Conservation (phyloP, 2,888 invertebrate genomes). For the Pseudeuparius sepicola region DNA sequence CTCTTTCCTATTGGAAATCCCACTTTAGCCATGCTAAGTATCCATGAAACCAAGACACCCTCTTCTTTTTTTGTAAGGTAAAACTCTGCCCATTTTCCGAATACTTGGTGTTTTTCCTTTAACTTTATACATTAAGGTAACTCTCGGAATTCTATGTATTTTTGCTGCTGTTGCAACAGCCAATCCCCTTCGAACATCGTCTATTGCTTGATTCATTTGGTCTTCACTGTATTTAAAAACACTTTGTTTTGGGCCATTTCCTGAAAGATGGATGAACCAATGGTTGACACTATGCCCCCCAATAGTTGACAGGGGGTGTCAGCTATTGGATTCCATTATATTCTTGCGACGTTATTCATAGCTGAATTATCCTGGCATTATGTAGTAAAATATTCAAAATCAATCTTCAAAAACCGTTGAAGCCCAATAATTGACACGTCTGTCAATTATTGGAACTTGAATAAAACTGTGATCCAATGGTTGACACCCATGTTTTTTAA, state of each 20-base stretch:
- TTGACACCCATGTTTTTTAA: too few species aligned
- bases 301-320: too few species aligned
- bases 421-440: too few species aligned
- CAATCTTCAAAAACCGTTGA: too few species aligned
- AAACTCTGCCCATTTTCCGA: slow-evolving; percentile 13
- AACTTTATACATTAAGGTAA: slow-evolving; percentile 12
- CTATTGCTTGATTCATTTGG: slow-evolving; percentile 9
- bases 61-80: slow-evolving; percentile 13
- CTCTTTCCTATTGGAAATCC: slow-evolving; percentile 17
- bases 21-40: slow-evolving; percentile 13
- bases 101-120: slow-evolving; percentile 8
- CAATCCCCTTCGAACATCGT: slow-evolving; percentile 8
- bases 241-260: too few species aligned
- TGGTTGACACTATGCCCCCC: neutral
- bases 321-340: too few species aligned
- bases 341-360: too few species aligned
- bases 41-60: slow-evolving; percentile 12
- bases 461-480: too few species aligned
- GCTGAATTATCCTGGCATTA: too few species aligned
- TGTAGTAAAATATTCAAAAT: too few species aligned
- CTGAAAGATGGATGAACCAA: neutral
- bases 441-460: too few species aligned
- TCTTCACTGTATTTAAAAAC: slow-evolving; percentile 9
- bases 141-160: slow-evolving; percentile 7
- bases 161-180: slow-evolving; percentile 12